A percentile compares a stretch with the other conserved stretches of the same genome.
phyloP scores from a whole-genome alignment of 2,888 invertebrate species.

The Eupithecia pulchellata region DNA sequence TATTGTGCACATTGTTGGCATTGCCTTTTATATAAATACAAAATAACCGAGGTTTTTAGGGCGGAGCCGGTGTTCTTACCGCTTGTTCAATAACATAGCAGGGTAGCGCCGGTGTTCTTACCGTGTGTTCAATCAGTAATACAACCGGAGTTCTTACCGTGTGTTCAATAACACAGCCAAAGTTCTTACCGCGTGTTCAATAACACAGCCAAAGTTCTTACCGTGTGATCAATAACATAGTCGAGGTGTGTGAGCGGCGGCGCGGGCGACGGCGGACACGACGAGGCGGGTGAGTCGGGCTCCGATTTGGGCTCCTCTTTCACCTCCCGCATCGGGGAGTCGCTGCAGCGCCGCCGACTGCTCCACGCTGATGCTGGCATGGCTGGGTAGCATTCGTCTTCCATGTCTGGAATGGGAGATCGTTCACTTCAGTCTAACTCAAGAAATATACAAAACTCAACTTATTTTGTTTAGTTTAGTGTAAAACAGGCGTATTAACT shows the following conservation, averaged over 20 bases:
- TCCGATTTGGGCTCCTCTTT: conserved; percentile 92
- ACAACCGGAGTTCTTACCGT: conserved; percentile 79
- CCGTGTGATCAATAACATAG: conserved; percentile 88
- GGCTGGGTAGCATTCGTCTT: conserved; percentile 94
- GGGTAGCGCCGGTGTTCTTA: conserved; percentile 85
- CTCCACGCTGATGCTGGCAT: conserved; percentile 88
- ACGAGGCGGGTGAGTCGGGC: conserved; percentile 89
- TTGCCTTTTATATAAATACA: conserved; percentile 57
- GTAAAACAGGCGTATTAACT: no score
- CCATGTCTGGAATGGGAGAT: conserved; percentile 88
- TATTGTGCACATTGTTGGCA: no score
- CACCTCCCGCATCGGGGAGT: conserved; percentile 79
- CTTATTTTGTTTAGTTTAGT: no score
- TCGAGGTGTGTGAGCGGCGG: conserved; percentile 86
- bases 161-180: neutral
- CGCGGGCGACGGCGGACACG: conserved; percentile 89
- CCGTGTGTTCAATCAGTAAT: conserved; percentile 88
- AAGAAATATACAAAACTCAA: no score
- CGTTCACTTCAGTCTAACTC: neutral
- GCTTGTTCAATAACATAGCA: conserved; percentile 84
- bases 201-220: conserved; percentile 86
- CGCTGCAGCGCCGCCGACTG: conserved; percentile 70
- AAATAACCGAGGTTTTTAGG: neutral
- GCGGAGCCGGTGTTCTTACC: conserved; percentile 71
- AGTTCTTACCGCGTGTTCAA: conserved; percentile 64